Evolutionary conservation across 2,888 invertebrate species (phyloP).

Genomic region (Cybosia mesomella): DNA sequence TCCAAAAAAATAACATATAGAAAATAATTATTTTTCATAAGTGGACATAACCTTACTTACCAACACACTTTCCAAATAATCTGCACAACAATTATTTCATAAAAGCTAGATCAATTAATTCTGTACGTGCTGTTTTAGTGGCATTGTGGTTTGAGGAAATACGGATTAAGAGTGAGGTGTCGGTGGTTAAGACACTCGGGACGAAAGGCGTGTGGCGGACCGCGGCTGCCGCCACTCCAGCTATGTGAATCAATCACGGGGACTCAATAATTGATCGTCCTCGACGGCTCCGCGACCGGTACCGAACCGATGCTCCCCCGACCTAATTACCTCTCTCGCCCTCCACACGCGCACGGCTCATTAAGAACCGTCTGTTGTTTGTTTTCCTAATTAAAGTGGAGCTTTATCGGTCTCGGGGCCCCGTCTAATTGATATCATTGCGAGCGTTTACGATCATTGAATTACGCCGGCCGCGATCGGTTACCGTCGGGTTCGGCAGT

Average conservation of each 20-base stretch:
- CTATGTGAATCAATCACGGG: constrained; percentile 77
- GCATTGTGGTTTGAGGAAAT: constrained; percentile 48
- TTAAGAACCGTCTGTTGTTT: constrained; percentile 86
- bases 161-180: constrained; percentile 60
- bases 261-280: constrained; percentile 81
- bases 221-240: constrained; percentile 38
- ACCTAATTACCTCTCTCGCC: constrained; percentile 82
- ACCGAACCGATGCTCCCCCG: constrained; percentile 67
- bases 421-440: constrained; percentile 86
- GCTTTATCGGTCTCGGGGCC: constrained; percentile 82
- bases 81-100: neutral
- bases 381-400: constrained; percentile 86
- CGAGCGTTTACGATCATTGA: constrained; percentile 85
- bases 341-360: constrained; percentile 84
- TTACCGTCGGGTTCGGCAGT: constrained; percentile 78
- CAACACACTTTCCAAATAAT: neutral
- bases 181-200: constrained; percentile 26
- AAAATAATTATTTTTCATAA: neutral
- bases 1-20: no score
- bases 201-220: constrained; percentile 42
- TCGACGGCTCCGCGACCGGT: constrained; percentile 60
- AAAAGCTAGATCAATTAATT: neutral
- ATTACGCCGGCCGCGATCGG: constrained; percentile 82
- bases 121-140: constrained; percentile 44
- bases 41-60: neutral